Conservation (phyloP, 2,113 vertebrate genomes). For the Datnioides undecimradiatus region DNA sequence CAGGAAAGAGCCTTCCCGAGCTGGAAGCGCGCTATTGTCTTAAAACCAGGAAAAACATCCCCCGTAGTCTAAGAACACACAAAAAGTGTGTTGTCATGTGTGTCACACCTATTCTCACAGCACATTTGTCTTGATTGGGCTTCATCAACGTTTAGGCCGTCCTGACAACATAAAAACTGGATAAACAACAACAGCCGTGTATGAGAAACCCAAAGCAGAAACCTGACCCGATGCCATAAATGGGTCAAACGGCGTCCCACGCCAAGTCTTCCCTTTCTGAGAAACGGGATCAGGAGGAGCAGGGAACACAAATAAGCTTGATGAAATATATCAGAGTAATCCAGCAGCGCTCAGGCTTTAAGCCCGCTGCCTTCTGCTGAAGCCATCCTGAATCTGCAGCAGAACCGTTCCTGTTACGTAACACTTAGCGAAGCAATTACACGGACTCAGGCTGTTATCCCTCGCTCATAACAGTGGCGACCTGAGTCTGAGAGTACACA, state of each 20-base stretch:
- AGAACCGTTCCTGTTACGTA: conserved; percentile 55
- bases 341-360: conserved; percentile 45
- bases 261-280: background rate
- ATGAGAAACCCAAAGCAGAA: background rate
- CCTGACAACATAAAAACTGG: background rate
- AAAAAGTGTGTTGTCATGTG: conserved; percentile 1
- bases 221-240: conserved; percentile 3
- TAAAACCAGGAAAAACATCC: background rate
- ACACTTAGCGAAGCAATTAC: conserved; percentile 49
- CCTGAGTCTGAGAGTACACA: conserved; percentile 2
- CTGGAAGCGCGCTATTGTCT: background rate
- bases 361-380: conserved; percentile 28
- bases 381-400: conserved; percentile 58
- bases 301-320: background rate
- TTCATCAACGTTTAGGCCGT: background rate
- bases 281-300: background rate
- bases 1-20: background rate
- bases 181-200: background rate
- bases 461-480: background rate
- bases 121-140: too few species aligned
- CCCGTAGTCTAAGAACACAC: background rate
- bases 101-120: background rate
- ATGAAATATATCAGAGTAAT: conserved; percentile 40
- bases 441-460: conserved; percentile 33
- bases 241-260: background rate